Evolutionary conservation across 2,888 invertebrate species (phyloP), one percentile per base, ranked within the genome.

Genomic region (Melanchra persicariae): DNA sequence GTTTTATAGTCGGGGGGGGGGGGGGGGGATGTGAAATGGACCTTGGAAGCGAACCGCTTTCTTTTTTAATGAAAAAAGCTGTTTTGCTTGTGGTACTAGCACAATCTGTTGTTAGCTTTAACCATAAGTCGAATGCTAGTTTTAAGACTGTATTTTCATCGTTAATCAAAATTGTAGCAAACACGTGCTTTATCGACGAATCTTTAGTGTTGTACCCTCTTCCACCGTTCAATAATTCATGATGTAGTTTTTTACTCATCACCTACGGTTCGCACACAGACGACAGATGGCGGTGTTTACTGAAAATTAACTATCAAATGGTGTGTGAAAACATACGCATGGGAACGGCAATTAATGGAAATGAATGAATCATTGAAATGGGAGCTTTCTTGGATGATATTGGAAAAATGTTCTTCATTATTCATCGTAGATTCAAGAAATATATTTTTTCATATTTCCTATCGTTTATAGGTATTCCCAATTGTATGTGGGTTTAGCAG

Each of bases 231-330:
- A 91, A 93, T 93, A 87, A 93, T 93, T 91, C 88, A 92, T 88
- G 79, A 74, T 83, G 85, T 87, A 89, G 89, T 91, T 92, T 93
- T 93, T 93, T 91, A 92, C 84, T 81, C 89, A 87, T 89, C 89
- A 90, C 71, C 86, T 86, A 80, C 77, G 81, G 83, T 81, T 86
- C 75, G 74, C 63, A 76, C 76, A 61, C 49, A 71, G 69, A 75
- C 86, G 90, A 88, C 94, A 94, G 95, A 95, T 94, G 95, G 91
- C 88, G 72, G 55, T 92, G 91, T 94, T 93, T 91, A 88, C 90
- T 84, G 76, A 87, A 87, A 89, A 90, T 92, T 90, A 89, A 81
- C 87, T 85, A 87, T 91, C 90, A 92, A 93, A 93, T 92, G 88
- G 88, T 85, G 90, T 87, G 89, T 87, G 73, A 85, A 81, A 85